phyloP scores from a whole-genome alignment of 2,113 vertebrate species.

The Seriola quinqueradiata region DNA sequence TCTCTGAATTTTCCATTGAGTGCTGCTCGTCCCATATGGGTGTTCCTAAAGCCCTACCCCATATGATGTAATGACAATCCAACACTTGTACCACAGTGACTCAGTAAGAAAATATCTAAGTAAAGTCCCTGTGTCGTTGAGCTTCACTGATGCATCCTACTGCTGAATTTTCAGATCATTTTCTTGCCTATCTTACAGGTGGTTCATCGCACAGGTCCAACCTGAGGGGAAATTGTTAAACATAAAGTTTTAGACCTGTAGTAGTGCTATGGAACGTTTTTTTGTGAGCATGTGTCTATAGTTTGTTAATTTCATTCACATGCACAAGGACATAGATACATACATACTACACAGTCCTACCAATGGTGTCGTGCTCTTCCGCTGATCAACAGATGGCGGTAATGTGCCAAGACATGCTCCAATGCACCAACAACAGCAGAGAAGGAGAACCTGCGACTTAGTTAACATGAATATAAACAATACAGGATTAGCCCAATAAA shows the following conservation, averaged over 20 bases:
- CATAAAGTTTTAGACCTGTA: neutral
- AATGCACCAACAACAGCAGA: neutral
- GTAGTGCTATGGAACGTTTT: no score
- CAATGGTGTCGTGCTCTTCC: no score
- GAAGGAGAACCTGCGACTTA: no score
- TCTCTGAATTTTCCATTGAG: neutral
- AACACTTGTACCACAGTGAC: neutral
- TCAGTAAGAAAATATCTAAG: neutral
- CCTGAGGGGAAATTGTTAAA: neutral
- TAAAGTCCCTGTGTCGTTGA: neutral
- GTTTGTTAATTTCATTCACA: neutral
- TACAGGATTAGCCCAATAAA: neutral
- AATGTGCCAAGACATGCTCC: no score
- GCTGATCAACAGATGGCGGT: no score
- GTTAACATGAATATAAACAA: neutral
- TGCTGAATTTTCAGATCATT: neutral
- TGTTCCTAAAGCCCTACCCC: slow-evolving; percentile 5
- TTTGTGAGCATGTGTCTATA: no score
- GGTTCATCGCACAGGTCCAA: neutral
- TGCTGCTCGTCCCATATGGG: neutral
- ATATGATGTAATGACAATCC: slow-evolving; percentile 4
- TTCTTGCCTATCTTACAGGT: neutral
- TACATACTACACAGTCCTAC: neutral
- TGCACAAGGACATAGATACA: neutral
- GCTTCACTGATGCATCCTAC: neutral